Percentiles rank a stretch among this genome's conserved stretches.
phyloP scores from a whole-genome alignment of 1,140 invertebrate species.

The Heliothis virescens region DNA sequence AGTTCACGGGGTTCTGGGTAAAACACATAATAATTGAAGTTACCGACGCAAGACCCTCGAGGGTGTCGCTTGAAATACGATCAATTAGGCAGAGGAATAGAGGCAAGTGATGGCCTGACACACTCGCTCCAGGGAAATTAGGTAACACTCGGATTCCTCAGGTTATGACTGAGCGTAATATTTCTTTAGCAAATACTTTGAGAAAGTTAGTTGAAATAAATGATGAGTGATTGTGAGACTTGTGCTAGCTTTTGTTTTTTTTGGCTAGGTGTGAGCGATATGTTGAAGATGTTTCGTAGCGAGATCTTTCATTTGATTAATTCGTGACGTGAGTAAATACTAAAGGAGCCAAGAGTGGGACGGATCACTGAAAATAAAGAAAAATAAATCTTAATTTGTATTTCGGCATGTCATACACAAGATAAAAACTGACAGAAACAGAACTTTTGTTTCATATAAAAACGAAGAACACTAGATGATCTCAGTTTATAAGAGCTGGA shows the following conservation, averaged over 20 bases:
- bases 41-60: slow-evolving; percentile 52
- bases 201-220: not conserved
- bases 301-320: no score
- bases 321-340: no score
- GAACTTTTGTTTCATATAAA: no score
- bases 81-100: slow-evolving; percentile 68
- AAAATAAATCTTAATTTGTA: no score
- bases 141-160: slow-evolving; percentile 50
- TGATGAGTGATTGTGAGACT: not conserved
- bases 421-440: no score
- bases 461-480: no score
- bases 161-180: slow-evolving; percentile 24
- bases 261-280: not conserved
- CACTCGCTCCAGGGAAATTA: slow-evolving; percentile 69
- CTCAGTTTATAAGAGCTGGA: not conserved
- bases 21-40: slow-evolving; percentile 63
- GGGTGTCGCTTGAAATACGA: slow-evolving; percentile 69
- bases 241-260: not conserved
- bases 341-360: no score
- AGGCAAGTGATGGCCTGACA: slow-evolving; percentile 41
- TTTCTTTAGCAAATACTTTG: slow-evolving; percentile 29
- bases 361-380: no score
- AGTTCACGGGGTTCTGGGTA: slow-evolving; percentile 56
- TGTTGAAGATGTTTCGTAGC: no score
- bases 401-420: no score